Conservation (phyloP, 1,140 invertebrate genomes). For the Euwallacea similis region DNA sequence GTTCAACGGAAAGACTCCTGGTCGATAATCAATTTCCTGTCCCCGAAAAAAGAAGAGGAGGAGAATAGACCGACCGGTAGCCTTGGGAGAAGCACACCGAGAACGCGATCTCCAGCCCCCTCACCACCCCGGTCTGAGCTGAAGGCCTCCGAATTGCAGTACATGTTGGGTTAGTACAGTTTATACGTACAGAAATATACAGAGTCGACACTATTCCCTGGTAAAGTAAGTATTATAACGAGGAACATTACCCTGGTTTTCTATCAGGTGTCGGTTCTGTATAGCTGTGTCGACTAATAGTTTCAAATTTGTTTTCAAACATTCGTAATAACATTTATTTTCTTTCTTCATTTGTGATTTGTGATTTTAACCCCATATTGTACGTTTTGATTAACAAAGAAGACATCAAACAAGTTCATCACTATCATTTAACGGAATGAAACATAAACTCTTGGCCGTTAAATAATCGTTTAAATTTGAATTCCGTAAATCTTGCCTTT, state of each 20-base stretch:
- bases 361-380: too few relatives aligned
- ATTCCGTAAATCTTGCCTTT: too few relatives aligned
- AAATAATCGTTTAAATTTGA: too few relatives aligned
- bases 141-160: slow-evolving; percentile 61
- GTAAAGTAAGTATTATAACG: slow-evolving; percentile 15
- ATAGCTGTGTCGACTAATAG: slow-evolving; percentile 6
- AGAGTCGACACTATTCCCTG: slow-evolving; percentile 16
- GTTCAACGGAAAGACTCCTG: slow-evolving; percentile 90
- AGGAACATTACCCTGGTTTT: not conserved
- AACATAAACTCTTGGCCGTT: too few relatives aligned
- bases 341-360: too few relatives aligned
- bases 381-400: too few relatives aligned
- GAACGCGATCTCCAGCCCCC: slow-evolving; percentile 51
- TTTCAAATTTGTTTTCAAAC: not conserved
- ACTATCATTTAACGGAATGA: too few relatives aligned
- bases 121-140: slow-evolving; percentile 50
- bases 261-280: slow-evolving; percentile 29
- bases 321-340: too few relatives aligned
- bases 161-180: slow-evolving; percentile 56
- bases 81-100: slow-evolving; percentile 51
- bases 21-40: slow-evolving; percentile 86
- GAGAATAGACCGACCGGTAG: slow-evolving; percentile 63
- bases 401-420: too few relatives aligned
- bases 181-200: slow-evolving; percentile 13
- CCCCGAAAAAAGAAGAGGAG: slow-evolving; percentile 63